Percentiles rank a stretch among this genome's conserved stretches.
phyloP scores from a whole-genome alignment of 2,113 vertebrate genomes.

The Epinephelus cyanopodus region DNA sequence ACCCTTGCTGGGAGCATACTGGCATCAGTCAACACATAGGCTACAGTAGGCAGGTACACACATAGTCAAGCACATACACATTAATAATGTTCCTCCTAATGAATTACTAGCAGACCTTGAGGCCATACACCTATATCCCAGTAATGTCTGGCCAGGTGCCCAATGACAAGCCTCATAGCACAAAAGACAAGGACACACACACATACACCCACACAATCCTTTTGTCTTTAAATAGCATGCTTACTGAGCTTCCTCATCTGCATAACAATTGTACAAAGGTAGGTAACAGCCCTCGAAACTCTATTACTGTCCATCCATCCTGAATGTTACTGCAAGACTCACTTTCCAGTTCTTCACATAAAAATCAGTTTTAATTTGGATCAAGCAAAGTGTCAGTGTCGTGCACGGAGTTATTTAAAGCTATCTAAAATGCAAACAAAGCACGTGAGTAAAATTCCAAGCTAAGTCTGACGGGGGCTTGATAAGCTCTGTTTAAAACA shows the following conservation, averaged over 20 bases:
- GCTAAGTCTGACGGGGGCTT: conserved; percentile 23
- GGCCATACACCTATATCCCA: conserved; percentile 65
- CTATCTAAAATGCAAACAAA: conserved; percentile 16
- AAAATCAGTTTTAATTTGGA: conserved; percentile 42
- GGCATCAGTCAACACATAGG: neutral
- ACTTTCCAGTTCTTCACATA: neutral
- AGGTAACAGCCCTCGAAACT: conserved; percentile 44
- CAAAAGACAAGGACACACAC: conserved; percentile 64
- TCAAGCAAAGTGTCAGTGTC: conserved; percentile 36
- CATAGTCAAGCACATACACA: conserved; percentile 24
- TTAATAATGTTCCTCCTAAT: conserved; percentile 74
- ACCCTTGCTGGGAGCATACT: conserved; percentile 45
- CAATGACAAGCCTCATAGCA: conserved; percentile 68
- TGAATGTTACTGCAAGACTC: conserved; percentile 14
- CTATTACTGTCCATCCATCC: conserved; percentile 43
- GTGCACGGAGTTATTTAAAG: conserved; percentile 42
- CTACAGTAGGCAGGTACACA: neutral
- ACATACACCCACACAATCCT: conserved; percentile 11
- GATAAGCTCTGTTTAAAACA: conserved; percentile 20
- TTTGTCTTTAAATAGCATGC: conserved; percentile 71
- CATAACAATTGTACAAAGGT: conserved; percentile 55
- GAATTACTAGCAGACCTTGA: conserved; percentile 80
- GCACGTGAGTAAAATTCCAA: neutral
- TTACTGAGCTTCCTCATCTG: conserved; percentile 53
- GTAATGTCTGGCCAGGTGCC: conserved; percentile 74